Evolutionary conservation across 2,797 vertebrate genomes (phyloP).

Genomic region (Gouania willdenowi): DNA sequence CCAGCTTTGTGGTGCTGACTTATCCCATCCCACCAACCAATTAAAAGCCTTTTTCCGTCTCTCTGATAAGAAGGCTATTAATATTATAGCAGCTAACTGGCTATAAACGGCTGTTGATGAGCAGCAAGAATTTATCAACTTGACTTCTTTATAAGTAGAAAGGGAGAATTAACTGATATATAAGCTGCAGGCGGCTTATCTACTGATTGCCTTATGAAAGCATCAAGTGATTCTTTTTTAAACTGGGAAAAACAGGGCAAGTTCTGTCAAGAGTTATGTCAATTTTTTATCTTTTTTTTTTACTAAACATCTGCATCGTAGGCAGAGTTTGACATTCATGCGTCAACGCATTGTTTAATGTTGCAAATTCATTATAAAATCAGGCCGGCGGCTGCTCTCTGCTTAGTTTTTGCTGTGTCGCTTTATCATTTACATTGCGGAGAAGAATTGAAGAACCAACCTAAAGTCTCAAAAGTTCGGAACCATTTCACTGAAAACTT

Average conservation of each 20-base stretch:
- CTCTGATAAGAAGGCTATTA: conserved; percentile 54
- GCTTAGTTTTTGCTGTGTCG: too few species aligned
- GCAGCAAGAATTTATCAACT: conserved; percentile 49
- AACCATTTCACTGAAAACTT: too few species aligned
- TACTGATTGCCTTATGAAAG: conserved; percentile 44
- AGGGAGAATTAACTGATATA: conserved; percentile 47
- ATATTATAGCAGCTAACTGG: conserved; percentile 34
- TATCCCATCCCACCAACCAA: conserved; percentile 40
- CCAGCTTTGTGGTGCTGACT: conserved; percentile 28
- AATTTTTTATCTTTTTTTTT: conserved; percentile 21
- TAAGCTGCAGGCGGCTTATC: conserved; percentile 44
- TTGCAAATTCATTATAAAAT: too few species aligned
- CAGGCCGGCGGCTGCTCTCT: too few species aligned
- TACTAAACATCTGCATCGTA: too few species aligned
- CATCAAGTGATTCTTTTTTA: conserved; percentile 28
- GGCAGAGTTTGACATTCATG: too few species aligned
- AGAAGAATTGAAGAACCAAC: too few species aligned
- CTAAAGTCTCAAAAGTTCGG: too few species aligned
- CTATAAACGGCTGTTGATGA: conserved; percentile 32
- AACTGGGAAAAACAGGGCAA: conserved; percentile 39
- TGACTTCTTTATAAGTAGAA: conserved; percentile 8
- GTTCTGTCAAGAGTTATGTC: conserved; percentile 33
- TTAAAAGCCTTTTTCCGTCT: conserved; percentile 42
- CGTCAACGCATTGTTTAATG: too few species aligned
- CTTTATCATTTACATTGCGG: too few species aligned